Evolutionary conservation across 2,888 invertebrate species (phyloP), one percentile per base, ranked within the genome.

Genomic region (Acronicta aceris): DNA sequence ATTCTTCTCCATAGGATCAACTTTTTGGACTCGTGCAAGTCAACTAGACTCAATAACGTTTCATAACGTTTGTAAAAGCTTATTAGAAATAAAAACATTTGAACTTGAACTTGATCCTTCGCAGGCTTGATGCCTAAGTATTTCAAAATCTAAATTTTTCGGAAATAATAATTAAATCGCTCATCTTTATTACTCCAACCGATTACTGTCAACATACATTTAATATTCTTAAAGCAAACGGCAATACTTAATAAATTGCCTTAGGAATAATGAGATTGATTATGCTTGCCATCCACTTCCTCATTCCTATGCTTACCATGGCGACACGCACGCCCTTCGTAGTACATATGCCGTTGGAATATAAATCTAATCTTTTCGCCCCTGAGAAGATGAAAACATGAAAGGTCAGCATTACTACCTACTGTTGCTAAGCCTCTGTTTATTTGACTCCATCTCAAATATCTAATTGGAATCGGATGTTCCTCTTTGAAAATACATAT

Each of bases 241-340:
- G 27, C 82, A 61, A 57, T 61, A 64, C 17, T 58, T 45, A 54
- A 46, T 57, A 41, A 68, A 61, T 68, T 63, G 42, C 42, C 57
- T 46, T 63, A 17, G 42, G 58, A 53, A 50, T 59, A 57, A 33
- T 30, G 36, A 59, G 47, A 71, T 54, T 65, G 47, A 69, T 55
- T 62, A 57, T 49, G 42, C 57, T 51, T 36, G 57, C 41, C 45
- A 41, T 42, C 36, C 13, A 46, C 46, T 70, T 74, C 64, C 70
- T 74, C 70, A 74, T 74, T 74, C 64, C 36, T 49, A 61, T 67
- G 57, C 68, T 45, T n/a, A 46, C 33, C 61, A 55, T 66, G 65
- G 2, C 49, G 36, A 52, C 49, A 49, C 56, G 56, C 13, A 21
- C n/a, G 55, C 47, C 71, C 67, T 59, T 57, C 53, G 43, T 3